Base-by-base conservation (phyloP, 2,888 invertebrate genomes). In the Thymelicus acteon region DNA sequence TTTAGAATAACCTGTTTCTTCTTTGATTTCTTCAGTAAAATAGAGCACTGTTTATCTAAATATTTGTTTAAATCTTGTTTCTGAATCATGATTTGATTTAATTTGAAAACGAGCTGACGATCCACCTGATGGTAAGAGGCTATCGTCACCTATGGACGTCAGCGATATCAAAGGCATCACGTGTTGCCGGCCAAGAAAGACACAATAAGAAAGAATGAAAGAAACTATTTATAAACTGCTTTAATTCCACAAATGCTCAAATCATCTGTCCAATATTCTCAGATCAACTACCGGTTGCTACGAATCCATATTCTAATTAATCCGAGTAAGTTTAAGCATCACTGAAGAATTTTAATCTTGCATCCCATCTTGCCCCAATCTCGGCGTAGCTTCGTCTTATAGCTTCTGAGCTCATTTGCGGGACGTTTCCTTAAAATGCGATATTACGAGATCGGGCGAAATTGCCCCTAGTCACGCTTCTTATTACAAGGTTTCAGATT, bases 401-500 rank as follows among this genome's bases (percentile, higher is more conserved):
- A 72, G 67, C 71, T 54, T 58, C 54, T 39, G 54, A 71, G 72
- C 67, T 71, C 74, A 73, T 86, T 85, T 83, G 82, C 79, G 73
- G 78, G 64, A 71, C 54, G 78, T 78, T 79, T 76, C 78, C 81
- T 78, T 73, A 73, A 76, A 73, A 76, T 75, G 74, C 44, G 90
- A 91, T 92, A 89, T 89, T 85, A 88, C 82, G 81, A 85, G 87
- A 88, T 85, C 86, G 84, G 86, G 83, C 81, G 79, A 83, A 88
- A 91, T 88, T 88, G 85, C 87, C 85, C 86, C 81, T 74, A 89
- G 92, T 93, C 93, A 93, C 88, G 92, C 86, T 84, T 78, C 87
- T 91, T 92, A 92, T 92, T 92, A 91, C 91, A 85, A 83, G 86
- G 85, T 84, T 89, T 86, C 87, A 85, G 81, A 83, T 88, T 90